Evolutionary conservation across 2,113 vertebrate genomes (phyloP).

Genomic region (Corythaixoides concolor): DNA sequence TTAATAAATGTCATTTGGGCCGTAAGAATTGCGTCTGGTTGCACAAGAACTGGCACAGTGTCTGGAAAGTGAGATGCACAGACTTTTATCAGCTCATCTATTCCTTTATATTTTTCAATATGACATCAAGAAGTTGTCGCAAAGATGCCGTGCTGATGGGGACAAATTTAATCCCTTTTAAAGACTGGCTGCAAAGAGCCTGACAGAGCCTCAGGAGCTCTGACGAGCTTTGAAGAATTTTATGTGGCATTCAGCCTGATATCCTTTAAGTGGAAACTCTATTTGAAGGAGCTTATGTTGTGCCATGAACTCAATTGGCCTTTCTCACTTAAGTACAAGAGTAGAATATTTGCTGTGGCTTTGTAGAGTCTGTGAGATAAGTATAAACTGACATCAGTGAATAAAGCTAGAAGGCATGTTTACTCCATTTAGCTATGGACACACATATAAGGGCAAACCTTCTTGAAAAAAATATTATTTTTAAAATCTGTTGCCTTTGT

Average conservation of each 20-base stretch:
- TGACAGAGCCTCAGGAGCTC: neutral
- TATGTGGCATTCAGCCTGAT: neutral
- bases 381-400: neutral
- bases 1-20: neutral
- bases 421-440: neutral
- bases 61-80: neutral
- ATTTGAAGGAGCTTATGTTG: neutral
- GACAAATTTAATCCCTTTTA: neutral
- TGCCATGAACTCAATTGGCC: neutral
- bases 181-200: neutral
- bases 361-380: neutral
- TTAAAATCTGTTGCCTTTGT: neutral
- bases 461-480: neutral
- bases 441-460: neutral
- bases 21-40: neutral
- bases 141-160: neutral
- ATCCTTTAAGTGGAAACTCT: neutral
- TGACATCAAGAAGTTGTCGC: neutral
- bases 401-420: neutral
- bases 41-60: neutral
- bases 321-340: neutral
- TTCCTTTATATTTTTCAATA: neutral
- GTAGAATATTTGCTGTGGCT: neutral
- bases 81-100: neutral
- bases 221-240: neutral